Percentiles rank a stretch among this genome's conserved stretches.
Conservation (phyloP, 2,888 invertebrate species). For the Apamea crenata region DNA sequence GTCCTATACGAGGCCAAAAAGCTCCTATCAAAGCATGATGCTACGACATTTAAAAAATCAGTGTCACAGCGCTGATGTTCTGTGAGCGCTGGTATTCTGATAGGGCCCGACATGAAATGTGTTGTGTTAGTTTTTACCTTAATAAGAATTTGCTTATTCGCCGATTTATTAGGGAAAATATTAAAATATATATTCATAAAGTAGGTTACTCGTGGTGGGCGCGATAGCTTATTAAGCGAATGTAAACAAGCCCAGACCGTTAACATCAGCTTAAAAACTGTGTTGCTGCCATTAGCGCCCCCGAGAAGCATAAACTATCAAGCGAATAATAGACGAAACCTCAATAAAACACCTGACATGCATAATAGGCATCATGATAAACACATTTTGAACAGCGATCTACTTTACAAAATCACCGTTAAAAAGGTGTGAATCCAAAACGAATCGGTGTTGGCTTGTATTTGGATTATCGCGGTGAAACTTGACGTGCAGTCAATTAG, state of each 20-base stretch:
- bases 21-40: too few species aligned
- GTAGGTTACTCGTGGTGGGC: too few species aligned
- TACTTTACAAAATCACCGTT: slow-evolving; percentile 47
- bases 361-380: slow-evolving; percentile 34
- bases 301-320: background rate
- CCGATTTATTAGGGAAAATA: too few species aligned
- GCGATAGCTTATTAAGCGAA: too few species aligned
- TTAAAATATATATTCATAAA: too few species aligned
- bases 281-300: background rate
- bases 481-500: slow-evolving; percentile 90
- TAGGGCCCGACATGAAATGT: too few species aligned
- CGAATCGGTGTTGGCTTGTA: slow-evolving; percentile 78
- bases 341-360: slow-evolving; percentile 30
- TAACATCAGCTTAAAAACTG: background rate
- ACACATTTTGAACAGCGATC: slow-evolving; percentile 44
- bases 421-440: slow-evolving; percentile 68
- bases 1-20: too few species aligned
- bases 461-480: slow-evolving; percentile 84
- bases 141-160: too few species aligned
- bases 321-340: slow-evolving; percentile 3
- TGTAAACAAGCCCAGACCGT: background rate
- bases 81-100: too few species aligned
- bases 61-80: too few species aligned
- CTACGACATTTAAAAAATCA: too few species aligned
- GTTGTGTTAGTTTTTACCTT: too few species aligned